Base-by-base conservation (phyloP, 2,797 vertebrate species). In the Gouania willdenowi region DNA sequence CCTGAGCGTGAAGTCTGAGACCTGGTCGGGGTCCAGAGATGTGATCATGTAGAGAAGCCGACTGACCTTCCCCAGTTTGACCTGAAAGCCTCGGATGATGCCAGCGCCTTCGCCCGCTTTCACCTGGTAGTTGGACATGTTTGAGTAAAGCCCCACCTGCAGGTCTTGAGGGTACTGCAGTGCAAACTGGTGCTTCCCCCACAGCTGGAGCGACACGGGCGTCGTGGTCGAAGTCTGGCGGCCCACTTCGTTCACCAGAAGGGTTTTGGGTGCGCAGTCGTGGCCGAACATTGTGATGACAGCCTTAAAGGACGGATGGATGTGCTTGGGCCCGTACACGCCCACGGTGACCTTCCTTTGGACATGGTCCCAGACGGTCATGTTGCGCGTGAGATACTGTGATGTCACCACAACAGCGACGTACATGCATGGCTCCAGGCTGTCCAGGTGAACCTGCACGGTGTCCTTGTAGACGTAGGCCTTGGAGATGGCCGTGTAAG, bases 221-320 rank as follows among this genome's bases (percentile, higher is more conserved):
- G 93, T 92, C 0, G 81, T 42, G 2, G 83, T 51, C n/a, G 86
- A 81, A 3, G 77, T 80, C 54, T 91, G 92, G 3, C 88, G 85
- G 0, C 88, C 89, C 19, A 91, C 91, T 61, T 97, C 94, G 0
- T 70, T 93, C 10, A 97, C 92, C 53, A 98, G 45, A 11, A 99
- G 83, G 0, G 90, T 95, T 73, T 94, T 96, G 1, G 97, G 97
- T 0, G 94, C 88, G 0, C 93, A 95, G 13, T 97, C 94, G 0
- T 99, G 97, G 4, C 94, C 94, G 0, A 99, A 98, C 57, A 98
- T 53, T 11, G 96, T 94, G 44, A 97, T 92, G 0, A 99, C 96
- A 0, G 92, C 90, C 71, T 95, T 98, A 68, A 99, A 98, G 8
- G 93, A 93, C 0, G 97, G 97, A 53, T 99, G 97, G 35, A 98